phyloP scores from a whole-genome alignment of 2,797 vertebrate genomes.

The Malurus leucopterus region DNA sequence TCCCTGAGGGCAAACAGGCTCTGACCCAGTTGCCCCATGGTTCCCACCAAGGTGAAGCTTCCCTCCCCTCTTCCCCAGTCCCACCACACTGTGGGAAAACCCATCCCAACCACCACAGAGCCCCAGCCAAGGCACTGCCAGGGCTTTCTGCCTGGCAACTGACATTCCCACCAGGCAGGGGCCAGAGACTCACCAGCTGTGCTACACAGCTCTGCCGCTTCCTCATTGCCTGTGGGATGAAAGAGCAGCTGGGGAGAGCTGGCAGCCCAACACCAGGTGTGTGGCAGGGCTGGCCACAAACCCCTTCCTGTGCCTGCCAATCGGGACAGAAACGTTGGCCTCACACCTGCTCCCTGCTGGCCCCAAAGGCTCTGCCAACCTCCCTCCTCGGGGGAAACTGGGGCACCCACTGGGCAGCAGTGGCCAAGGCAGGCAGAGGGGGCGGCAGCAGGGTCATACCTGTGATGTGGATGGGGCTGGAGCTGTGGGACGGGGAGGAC shows the following conservation, averaged over 20 bases:
- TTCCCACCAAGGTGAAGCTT: not conserved
- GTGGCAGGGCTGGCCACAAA: not conserved
- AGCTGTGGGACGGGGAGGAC: constrained; percentile 17
- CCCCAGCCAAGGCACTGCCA: not conserved
- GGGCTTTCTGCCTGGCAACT: fast-evolving
- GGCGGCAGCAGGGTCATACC: constrained; percentile 15
- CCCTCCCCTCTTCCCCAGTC: too few species aligned
- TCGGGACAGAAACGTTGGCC: fast-evolving
- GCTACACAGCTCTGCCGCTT: not conserved
- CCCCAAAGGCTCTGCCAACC: fast-evolving
- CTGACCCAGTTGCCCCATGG: not conserved
- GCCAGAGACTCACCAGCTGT: not conserved
- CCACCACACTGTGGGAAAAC: not conserved
- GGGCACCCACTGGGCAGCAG: not conserved
- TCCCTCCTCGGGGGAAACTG: fast-evolving
- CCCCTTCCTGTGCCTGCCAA: not conserved
- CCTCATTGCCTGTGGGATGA: not conserved
- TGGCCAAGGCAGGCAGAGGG: not conserved
- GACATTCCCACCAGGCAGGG: fast-evolving
- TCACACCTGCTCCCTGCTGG: not conserved
- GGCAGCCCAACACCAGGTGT: not conserved
- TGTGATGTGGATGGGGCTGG: constrained; percentile 27
- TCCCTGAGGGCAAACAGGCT: not conserved
- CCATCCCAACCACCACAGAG: fast-evolving
- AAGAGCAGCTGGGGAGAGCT: not conserved